Evolutionary conservation across 1,140 invertebrate species (phyloP), one percentile per base, ranked within the genome.

Genomic region (Zaprionus lachaisei): DNA sequence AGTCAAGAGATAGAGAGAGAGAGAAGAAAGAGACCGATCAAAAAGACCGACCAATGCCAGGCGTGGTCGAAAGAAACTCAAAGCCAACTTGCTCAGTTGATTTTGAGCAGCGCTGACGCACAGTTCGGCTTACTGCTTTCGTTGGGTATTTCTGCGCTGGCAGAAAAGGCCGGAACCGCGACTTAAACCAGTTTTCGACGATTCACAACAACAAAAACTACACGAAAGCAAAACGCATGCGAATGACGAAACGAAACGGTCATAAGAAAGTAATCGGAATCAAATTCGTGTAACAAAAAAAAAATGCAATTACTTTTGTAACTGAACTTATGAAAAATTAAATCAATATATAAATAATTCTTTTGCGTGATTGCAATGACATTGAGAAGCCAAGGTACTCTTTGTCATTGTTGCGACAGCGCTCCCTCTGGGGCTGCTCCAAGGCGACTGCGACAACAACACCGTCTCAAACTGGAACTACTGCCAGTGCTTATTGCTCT

Each of bases 171-270:
- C 83, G 75, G 83, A 87, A 71, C 66, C 76, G 75, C 70, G 68
- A 67, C 71, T 57, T 55, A 87, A 87, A 87, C 83, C 84, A 56
- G 83, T 87, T 89, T 77, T 83, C 38, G 55, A 66, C 68, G 41
- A 75, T 75, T 56, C 41, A 71, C 72, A 66, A 70, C 60, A 51
- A 70, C 77, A 61, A 83, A 83, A 56, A 80, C 65, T 57, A 61
- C 76, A 47, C 41, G 41, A 72, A 71, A 72, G 57, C 47, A 63
- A 71, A 80, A 83, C 78, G 69, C 67, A 84, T 84, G 72, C 85
- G 60, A 81, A 81, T 86, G 83, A 83, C 80, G 83, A 86, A 87
- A 83, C 80, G 83, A 86, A 87, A 87, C 81, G 78, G 79, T 85
- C 84, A 83, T 89, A 89, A 80, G 66, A 70, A 62, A 78, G 38